Base-by-base conservation (phyloP, 2,888 invertebrate genomes). In the Diaperis boleti region DNA sequence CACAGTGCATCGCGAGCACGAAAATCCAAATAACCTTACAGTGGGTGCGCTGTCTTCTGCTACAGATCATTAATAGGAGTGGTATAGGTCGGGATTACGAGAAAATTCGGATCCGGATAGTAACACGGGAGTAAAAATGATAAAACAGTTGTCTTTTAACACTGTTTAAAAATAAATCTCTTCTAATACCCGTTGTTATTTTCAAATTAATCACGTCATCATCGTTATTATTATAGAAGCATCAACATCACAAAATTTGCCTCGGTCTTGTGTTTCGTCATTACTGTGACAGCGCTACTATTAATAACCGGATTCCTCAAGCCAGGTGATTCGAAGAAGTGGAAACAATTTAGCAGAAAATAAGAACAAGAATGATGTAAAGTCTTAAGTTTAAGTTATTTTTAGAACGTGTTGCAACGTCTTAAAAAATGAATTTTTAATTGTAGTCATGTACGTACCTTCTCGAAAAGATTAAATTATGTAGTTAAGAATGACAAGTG, bases 51-150 rank as follows among this genome's bases (percentile, higher is more conserved):
- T 64, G 41, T 55, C 59, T 57, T 54, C 56, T 41, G 60, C 49
- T 57, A 54, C 37, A 50, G 52, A 37, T 47, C 49, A 59, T n/a
- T n/a, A n/a, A 56, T 52, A 64, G 63, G 62, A 66, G 65, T 68
- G 64, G 68, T 66, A 62, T 68, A 68, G 68, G 66, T 68, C 68
- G 64, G 66, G 68, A 68, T 11, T 56, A 56, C 41, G 39, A 29
- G 45, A 55, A 67, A 66, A 45, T 64, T 65, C 44, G 64, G 47
- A 67, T 69, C 69, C 69, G 69, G 69, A 67, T 69, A 60, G 69
- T 69, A 69, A 69, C 69, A 57, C 35, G 52, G 6, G 13, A 29
- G 20, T 3, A 42, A 8, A 42, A 56, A 29, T 29, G n/a, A 17
- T 17, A 29, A n/a, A 45, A 57, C 37, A 31, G 37, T 31, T 15